Evolutionary conservation across 2,113 vertebrate species (phyloP).

Genomic region (Cnemophilus loriae): DNA sequence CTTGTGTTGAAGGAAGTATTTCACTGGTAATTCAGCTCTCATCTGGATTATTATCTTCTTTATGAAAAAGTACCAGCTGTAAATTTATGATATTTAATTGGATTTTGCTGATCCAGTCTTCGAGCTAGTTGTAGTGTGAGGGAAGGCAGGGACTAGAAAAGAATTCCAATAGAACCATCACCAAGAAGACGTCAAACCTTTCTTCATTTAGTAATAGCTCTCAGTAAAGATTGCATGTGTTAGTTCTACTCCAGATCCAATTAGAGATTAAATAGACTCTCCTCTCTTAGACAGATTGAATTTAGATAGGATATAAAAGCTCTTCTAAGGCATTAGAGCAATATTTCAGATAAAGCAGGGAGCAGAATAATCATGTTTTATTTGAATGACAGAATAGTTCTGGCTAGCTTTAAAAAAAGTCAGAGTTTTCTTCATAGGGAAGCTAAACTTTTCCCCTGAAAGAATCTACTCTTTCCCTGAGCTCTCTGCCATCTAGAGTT

Average conservation of each 20-base stretch:
- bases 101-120: not conserved
- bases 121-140: not conserved
- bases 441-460: not conserved
- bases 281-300: conserved; percentile 24
- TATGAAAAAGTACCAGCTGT: not conserved
- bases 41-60: conserved; percentile 18
- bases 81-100: conserved; percentile 3
- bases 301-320: conserved; percentile 32
- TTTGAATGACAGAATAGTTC: conserved; percentile 9
- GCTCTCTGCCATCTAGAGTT: not conserved
- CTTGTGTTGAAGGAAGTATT: conserved; percentile 3
- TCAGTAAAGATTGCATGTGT: conserved; percentile 27
- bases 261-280: conserved; percentile 46
- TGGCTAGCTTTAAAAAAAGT: not conserved
- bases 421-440: not conserved
- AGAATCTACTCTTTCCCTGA: not conserved
- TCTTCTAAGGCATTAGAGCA: conserved; percentile 7
- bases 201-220: conserved; percentile 12
- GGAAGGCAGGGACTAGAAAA: not conserved
- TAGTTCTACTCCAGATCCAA: conserved; percentile 46
- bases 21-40: not conserved
- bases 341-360: conserved; percentile 4
- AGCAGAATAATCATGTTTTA: conserved; percentile 1
- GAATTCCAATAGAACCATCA: not conserved
- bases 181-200: conserved; percentile 34